A percentile compares a stretch with the other conserved stretches of the same genome.
phyloP scores from a whole-genome alignment of 2,888 invertebrate species.

The Drosophila atroscutellata region DNA sequence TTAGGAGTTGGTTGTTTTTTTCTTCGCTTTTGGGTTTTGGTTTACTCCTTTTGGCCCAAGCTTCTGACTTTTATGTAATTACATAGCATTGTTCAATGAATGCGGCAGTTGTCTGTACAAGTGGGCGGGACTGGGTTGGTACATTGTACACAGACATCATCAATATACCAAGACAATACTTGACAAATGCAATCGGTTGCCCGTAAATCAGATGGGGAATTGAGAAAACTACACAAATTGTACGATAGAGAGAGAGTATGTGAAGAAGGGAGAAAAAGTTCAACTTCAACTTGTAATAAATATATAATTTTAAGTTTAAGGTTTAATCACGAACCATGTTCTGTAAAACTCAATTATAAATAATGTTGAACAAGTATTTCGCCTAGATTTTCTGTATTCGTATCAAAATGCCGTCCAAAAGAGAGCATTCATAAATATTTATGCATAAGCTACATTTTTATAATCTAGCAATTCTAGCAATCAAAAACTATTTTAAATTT shows the following conservation, averaged over 20 bases:
- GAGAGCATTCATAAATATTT: neutral
- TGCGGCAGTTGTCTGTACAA: conserved; percentile 5
- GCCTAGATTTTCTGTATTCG: no score
- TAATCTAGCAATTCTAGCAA: neutral
- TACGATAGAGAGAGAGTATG: neutral
- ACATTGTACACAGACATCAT: conserved; percentile 10
- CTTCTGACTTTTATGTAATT: conserved; percentile 78
- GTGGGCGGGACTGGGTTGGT: neutral
- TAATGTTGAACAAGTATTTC: neutral
- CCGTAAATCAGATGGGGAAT: conserved; percentile 5
- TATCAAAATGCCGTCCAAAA: neutral
- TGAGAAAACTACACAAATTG: neutral
- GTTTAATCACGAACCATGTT: neutral
- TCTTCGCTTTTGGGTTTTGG: conserved; percentile 11
- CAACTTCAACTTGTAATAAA: neutral
- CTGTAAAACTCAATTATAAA: neutral
- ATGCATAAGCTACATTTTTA: neutral
- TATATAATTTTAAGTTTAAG: neutral
- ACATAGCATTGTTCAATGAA: conserved; percentile 71
- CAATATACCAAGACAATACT: conserved; percentile 18
- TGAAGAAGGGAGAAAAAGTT: neutral
- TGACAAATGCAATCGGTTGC: conserved; percentile 27
- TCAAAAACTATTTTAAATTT: neutral
- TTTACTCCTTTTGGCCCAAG: conserved; percentile 30
- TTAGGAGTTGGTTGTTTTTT: conserved; percentile 20